Evolutionary conservation across 2,888 invertebrate genomes (phyloP).

Genomic region (Rhagophthalmus giganteus): DNA sequence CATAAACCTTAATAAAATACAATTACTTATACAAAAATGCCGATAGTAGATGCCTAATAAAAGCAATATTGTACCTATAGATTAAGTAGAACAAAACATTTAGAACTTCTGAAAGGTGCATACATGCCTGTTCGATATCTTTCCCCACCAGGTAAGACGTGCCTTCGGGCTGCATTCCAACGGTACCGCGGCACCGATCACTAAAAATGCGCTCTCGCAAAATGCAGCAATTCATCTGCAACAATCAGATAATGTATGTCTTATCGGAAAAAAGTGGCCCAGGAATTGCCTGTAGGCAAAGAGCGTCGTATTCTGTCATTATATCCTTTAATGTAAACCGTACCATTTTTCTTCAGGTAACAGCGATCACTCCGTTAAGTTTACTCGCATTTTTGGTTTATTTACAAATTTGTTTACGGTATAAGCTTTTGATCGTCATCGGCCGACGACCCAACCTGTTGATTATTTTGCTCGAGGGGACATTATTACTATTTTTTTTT

Average conservation of each 20-base stretch:
- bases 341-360: no score
- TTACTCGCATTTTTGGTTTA: neutral
- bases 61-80: no score
- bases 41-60: no score
- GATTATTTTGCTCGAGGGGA: neutral
- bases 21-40: no score
- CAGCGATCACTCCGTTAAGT: neutral
- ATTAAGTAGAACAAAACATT: conserved; percentile 5
- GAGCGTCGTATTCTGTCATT: neutral
- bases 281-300: conserved; percentile 5
- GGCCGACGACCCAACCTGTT: conserved; percentile 6
- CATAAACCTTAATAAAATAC: no score
- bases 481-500: no score
- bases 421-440: neutral
- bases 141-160: conserved; percentile 48
- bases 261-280: conserved; percentile 16
- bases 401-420: neutral
- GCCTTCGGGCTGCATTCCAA: conserved; percentile 51
- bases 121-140: conserved; percentile 33
- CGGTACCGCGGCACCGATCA: conserved; percentile 60
- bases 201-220: conserved; percentile 33
- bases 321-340: no score
- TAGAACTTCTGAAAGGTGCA: neutral
- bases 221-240: conserved; percentile 30
- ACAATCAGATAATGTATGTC: conserved; percentile 4